Percentiles rank a stretch among this genome's conserved stretches.
Conservation (phyloP, 2,797 vertebrate species). For the Argya squamiceps region DNA sequence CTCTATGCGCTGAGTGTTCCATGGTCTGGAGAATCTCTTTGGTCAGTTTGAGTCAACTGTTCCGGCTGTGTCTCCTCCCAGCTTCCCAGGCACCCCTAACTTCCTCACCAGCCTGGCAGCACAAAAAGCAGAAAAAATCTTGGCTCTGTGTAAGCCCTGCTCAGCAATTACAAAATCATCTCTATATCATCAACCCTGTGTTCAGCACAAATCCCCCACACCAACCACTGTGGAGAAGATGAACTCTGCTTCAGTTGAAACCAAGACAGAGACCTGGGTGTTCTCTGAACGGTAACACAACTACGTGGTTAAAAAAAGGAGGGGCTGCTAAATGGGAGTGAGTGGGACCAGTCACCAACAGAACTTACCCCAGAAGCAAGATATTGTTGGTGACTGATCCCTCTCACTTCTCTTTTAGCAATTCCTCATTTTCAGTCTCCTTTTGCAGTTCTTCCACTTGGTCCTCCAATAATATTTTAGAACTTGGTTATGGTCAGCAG, state of each 20-base stretch:
- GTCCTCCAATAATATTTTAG: not conserved
- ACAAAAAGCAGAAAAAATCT: rapidly evolving
- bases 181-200: not conserved
- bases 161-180: not conserved
- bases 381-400: not conserved
- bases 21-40: not conserved
- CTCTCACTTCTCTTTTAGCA: not conserved
- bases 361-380: not conserved
- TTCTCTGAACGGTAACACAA: not conserved
- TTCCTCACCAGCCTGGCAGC: rapidly evolving
- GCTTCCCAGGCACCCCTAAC: not conserved
- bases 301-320: not conserved
- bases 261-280: not conserved
- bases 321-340: not conserved
- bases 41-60: not conserved
- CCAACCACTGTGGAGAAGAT: not conserved
- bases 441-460: not conserved
- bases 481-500: not conserved
- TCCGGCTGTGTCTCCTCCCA: not conserved
- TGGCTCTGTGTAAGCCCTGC: not conserved
- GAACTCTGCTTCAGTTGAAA: not conserved
- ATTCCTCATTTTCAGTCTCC: not conserved
- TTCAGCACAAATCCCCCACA: not conserved
- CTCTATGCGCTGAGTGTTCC: not conserved
- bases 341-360: not conserved